Evolutionary conservation across 2,113 vertebrate species (phyloP).

Genomic region (Ictalurus furcatus): DNA sequence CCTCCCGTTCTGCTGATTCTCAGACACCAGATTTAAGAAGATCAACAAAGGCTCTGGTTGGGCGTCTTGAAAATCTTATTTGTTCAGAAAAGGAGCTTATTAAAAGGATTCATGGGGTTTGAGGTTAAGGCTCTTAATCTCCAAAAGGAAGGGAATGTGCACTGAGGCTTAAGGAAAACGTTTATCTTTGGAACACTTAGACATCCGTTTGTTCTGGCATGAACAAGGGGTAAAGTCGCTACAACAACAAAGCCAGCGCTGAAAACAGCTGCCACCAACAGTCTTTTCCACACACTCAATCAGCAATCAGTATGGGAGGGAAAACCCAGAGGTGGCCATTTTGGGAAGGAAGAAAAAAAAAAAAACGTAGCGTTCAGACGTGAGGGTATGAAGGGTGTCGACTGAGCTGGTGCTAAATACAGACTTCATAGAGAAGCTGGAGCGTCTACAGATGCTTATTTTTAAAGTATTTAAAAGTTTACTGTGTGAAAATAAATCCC

Average conservation of each 20-base stretch:
- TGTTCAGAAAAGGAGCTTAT: neutral
- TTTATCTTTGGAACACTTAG: slow-evolving; percentile 12
- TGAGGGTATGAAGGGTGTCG: neutral
- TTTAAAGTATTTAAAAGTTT: too few relatives aligned
- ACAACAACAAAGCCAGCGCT: neutral
- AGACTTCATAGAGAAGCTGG: neutral
- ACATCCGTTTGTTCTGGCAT: neutral
- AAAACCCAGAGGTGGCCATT: neutral
- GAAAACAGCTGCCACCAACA: slow-evolving; percentile 27
- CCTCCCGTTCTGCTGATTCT: neutral
- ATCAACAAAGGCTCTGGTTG: neutral
- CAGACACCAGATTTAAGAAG: neutral
- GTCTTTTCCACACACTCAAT: neutral
- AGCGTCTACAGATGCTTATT: neutral
- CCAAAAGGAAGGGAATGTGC: neutral
- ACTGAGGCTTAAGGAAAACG: neutral
- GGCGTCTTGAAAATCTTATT: neutral
- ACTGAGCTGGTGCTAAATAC: neutral
- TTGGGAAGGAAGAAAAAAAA: neutral
- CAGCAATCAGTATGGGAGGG: neutral
- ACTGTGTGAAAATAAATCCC: neutral
- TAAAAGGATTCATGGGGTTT: neutral
- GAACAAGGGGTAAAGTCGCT: neutral
- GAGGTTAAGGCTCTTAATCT: neutral
- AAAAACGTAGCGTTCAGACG: neutral